Conservation (phyloP, 1,140 invertebrate species). For the Diorhabda carinulata region DNA sequence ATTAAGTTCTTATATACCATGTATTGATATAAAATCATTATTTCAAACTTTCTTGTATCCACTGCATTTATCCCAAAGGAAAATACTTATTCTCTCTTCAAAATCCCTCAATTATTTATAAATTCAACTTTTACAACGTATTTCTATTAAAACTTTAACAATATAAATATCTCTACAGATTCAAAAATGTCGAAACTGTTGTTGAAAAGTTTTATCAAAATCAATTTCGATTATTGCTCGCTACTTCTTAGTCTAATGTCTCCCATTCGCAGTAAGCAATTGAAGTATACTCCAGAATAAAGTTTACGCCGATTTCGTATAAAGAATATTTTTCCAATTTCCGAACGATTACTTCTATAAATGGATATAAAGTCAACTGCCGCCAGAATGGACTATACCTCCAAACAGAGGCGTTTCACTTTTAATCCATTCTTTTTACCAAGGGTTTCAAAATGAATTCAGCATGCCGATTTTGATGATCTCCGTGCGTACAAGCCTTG, state of each 20-base stretch:
- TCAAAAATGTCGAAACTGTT: not conserved
- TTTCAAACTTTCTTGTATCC: too few relatives aligned
- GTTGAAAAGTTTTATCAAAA: conserved; percentile 1
- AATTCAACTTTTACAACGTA: too few relatives aligned
- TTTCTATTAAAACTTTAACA: too few relatives aligned
- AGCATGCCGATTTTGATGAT: too few relatives aligned
- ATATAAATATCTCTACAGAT: not conserved
- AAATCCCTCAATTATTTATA: too few relatives aligned
- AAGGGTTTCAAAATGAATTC: too few relatives aligned
- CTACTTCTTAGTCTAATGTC: not conserved
- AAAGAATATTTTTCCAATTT: conserved; percentile 8
- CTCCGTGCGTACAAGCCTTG: too few relatives aligned
- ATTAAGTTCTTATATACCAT: too few relatives aligned
- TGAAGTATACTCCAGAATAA: not conserved
- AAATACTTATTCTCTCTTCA: too few relatives aligned
- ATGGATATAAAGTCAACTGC: conserved; percentile 1
- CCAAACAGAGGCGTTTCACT: not conserved
- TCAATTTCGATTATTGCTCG: not conserved
- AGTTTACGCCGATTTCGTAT: conserved; percentile 2
- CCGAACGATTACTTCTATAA: conserved; percentile 10
- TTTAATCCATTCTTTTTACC: too few relatives aligned
- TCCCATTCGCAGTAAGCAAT: conserved; percentile 2
- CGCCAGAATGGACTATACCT: not conserved
- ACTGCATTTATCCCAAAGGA: too few relatives aligned
- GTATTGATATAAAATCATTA: too few relatives aligned